Base-by-base conservation (phyloP, 1,140 invertebrate genomes). In the Eumaeus atala region DNA sequence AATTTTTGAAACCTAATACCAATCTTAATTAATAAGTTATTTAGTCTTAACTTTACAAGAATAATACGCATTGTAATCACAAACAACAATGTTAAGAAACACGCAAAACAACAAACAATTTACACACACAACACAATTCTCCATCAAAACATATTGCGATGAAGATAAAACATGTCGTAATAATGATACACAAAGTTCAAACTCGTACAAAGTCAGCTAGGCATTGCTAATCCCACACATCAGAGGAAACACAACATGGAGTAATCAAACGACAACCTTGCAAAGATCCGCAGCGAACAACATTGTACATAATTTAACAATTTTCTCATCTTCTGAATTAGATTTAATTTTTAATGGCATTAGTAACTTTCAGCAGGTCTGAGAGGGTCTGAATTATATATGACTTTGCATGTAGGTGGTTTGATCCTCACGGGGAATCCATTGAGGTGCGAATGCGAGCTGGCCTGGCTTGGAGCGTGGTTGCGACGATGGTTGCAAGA, bases 381-480 rank as follows among this genome's bases (percentile, higher is more conserved):
- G 60, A 61, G 66, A 66, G 49, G 49, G 58, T 64, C 58, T 67
- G 59, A 60, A 64, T 70, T 58, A 64, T 64, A 62, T 54, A 65
- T 66, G 47, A 37, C 51, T 37, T 50, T 56, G n/a, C n/a, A 3
- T 62, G 54, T 61, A 95, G 95, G 95, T 70, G 95, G 95, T 10
- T 84, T 97, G 44, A 90, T 93, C 28, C 89, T 96, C 57, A 91
- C 93, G 7, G 93, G 94, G 38, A 97, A 97, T 84, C 94, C 95
- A 0, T 90, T 95, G 71, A 90, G 91, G 12, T 97, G 96, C 67
- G 95, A 96, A 62, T 97, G 96, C 73, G 94, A 95, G 49, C 87
- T 96, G 36, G 93, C 95, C 5, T 97, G 95, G 95, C 89, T 96
- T 21, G 95, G 95, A 0, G 90, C 94, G 47, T 97, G 96, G 96